Conservation (phyloP, 2,797 vertebrate genomes). For the Phrynocephalus guinanensis region DNA sequence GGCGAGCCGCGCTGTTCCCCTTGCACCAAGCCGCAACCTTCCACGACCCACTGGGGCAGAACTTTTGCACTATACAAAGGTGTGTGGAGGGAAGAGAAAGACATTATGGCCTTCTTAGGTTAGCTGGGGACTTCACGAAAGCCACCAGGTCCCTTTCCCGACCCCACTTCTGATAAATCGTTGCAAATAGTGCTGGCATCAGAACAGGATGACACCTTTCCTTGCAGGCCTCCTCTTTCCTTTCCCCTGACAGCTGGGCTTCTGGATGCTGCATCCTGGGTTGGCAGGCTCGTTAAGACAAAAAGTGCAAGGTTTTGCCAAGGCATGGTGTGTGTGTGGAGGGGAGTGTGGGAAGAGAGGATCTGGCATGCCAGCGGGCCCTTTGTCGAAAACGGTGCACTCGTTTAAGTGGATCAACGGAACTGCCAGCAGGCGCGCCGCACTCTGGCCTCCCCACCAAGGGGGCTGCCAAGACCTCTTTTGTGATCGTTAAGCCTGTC, state of each 20-base stretch:
- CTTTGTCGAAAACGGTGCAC: slow-evolving; percentile 62
- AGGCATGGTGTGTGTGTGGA: background rate
- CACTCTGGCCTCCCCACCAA: slow-evolving; percentile 31
- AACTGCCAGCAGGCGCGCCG: slow-evolving; percentile 57
- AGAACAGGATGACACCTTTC: background rate
- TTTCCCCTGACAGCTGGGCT: background rate
- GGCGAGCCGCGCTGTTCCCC: too few species aligned
- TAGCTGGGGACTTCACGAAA: background rate
- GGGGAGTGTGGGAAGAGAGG: background rate
- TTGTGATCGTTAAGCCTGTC: slow-evolving; percentile 62
- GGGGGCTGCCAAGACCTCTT: slow-evolving; percentile 61
- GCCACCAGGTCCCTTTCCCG: background rate
- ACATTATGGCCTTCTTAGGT: background rate
- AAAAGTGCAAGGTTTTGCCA: slow-evolving; percentile 41
- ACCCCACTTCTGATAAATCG: background rate
- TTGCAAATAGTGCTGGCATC: background rate
- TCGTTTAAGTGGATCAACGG: slow-evolving; percentile 58
- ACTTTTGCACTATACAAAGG: too few species aligned
- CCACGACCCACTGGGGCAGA: too few species aligned
- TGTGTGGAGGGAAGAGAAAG: background rate
- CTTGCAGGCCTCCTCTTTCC: background rate
- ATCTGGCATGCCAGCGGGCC: slow-evolving; percentile 42
- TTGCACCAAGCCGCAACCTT: too few species aligned
- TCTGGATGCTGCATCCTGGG: background rate
- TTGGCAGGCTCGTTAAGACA: slow-evolving; percentile 39